A percentile compares a stretch with the other conserved stretches of the same genome.
phyloP scores from a whole-genome alignment of 2,888 invertebrate genomes.

The Diploptera punctata region DNA sequence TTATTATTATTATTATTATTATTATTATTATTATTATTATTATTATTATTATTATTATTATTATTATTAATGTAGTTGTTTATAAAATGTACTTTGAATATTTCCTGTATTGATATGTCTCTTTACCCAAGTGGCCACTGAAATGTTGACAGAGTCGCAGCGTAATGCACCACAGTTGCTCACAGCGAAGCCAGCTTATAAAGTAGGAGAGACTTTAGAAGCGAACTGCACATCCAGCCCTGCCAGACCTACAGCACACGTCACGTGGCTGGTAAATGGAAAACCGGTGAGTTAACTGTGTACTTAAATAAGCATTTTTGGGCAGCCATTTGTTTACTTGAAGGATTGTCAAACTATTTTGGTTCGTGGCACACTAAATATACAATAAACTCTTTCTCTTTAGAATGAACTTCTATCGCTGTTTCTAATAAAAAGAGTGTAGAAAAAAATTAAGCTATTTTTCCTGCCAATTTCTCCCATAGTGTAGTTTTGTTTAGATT shows the following conservation, averaged over 20 bases:
- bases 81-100: neutral
- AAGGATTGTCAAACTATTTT: no score
- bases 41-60: neutral
- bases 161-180: constrained; percentile 72
- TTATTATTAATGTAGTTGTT: neutral
- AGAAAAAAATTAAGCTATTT: no score
- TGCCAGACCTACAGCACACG: constrained; percentile 74
- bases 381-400: no score
- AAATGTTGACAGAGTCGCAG: constrained; percentile 69
- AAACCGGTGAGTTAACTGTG: constrained; percentile 64
- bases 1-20: no score
- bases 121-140: neutral
- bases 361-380: no score
- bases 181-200: constrained; percentile 70
- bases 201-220: constrained; percentile 70
- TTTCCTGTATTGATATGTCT: neutral
- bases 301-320: no score
- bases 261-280: constrained; percentile 80
- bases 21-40: no score
- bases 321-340: no score
- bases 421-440: no score
- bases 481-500: no score
- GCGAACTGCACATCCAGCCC: constrained; percentile 78
- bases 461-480: no score
- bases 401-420: no score